These are phyloP conservation scores for Crotophaga sulcirostris DNA, from an alignment of 2,113 vertebrate species.

Conservation along the genomic window DNA sequence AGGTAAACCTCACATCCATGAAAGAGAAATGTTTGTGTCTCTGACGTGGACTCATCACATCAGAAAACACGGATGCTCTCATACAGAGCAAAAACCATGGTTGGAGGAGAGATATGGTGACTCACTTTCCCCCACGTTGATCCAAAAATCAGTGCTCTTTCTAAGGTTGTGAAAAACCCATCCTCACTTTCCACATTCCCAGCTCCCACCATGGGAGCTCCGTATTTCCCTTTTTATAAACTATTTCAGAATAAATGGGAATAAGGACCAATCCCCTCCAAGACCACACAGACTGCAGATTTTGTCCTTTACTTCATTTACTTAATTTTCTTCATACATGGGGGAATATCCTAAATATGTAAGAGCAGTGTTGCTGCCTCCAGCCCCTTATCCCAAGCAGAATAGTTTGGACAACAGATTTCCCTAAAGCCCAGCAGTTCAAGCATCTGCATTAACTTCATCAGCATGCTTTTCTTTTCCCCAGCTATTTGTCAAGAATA, in stretches of 20 bases:
- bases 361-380: neutral
- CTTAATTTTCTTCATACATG: neutral
- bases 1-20: neutral
- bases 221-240: neutral
- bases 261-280: neutral
- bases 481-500: neutral
- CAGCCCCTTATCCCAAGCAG: neutral
- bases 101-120: neutral
- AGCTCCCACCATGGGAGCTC: fast-evolving
- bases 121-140: fast-evolving
- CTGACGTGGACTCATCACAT: neutral
- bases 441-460: neutral
- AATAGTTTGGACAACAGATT: neutral
- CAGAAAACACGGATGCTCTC: neutral
- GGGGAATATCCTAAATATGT: neutral
- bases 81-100: fast-evolving
- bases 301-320: neutral
- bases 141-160: neutral
- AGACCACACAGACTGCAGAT: neutral
- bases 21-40: neutral
- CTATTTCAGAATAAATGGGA: neutral
- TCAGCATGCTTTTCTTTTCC: neutral
- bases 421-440: neutral
- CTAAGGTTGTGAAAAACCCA: neutral
- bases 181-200: neutral